These are phyloP conservation scores for Cybosia mesomella DNA, from an alignment of 2,888 invertebrate genomes.

Conservation along the genomic window DNA sequence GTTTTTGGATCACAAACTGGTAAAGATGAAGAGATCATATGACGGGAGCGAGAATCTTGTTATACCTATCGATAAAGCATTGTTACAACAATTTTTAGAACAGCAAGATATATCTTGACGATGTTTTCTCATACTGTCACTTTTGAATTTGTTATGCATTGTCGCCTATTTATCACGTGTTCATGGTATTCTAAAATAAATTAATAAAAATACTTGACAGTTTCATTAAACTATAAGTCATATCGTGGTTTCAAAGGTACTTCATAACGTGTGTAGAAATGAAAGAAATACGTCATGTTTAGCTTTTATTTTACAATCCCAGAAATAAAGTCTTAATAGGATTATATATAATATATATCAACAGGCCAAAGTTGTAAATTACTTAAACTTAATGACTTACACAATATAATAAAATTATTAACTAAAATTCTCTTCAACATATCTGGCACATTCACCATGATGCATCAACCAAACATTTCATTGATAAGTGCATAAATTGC, in stretches of 20 bases:
- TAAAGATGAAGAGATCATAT: conserved; percentile 91
- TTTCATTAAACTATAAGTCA: neutral
- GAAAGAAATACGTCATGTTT: conserved; percentile 69
- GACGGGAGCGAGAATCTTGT: conserved; percentile 94
- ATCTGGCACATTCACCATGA: conserved; percentile 84
- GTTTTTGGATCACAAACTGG: conserved; percentile 97
- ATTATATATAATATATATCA: conserved; percentile 87
- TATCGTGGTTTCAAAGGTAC: neutral
- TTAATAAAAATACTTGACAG: neutral
- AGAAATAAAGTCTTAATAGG: conserved; percentile 87
- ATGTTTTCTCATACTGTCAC: neutral
- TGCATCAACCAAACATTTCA: conserved; percentile 83
- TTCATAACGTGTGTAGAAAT: conserved; percentile 45
- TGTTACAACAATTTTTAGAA: conserved; percentile 93
- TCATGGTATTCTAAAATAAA: conserved; percentile 10
- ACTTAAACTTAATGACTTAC: conserved; percentile 87
- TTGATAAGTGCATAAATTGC: conserved; percentile 82
- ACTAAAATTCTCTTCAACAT: conserved; percentile 86
- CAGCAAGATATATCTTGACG: conserved; percentile 76
- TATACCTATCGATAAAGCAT: conserved; percentile 91
- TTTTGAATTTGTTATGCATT: neutral
- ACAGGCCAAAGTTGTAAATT: conserved; percentile 87
- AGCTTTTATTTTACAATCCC: conserved; percentile 87
- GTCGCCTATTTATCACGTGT: conserved; percentile 4
- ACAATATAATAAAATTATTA: conserved; percentile 87